Percentiles rank a stretch among this genome's conserved stretches.
phyloP scores from a whole-genome alignment of 2,888 invertebrate genomes.

The Euplagia quadripunctaria region DNA sequence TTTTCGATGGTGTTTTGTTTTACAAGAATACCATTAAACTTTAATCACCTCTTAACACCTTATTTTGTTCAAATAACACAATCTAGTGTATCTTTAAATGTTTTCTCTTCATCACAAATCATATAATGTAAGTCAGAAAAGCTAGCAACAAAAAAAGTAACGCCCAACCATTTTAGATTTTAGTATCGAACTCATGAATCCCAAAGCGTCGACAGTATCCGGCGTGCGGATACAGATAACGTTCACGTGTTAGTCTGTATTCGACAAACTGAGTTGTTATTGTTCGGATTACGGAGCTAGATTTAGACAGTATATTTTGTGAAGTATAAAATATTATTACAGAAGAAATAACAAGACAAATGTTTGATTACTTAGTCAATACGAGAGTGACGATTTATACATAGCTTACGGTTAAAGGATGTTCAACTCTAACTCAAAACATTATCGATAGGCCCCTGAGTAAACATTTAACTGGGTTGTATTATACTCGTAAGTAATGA shows the following conservation, averaged over 20 bases:
- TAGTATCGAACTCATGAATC: constrained; percentile 2
- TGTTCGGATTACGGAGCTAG: background rate
- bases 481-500: too few relatives aligned
- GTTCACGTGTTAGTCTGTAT: background rate
- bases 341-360: too few relatives aligned
- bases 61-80: background rate
- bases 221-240: constrained; percentile 3
- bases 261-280: background rate
- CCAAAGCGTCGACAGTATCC: constrained; percentile 1
- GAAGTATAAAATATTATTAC: too few relatives aligned
- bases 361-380: too few relatives aligned
- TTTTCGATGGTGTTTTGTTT: too few relatives aligned
- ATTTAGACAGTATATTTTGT: background rate
- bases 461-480: too few relatives aligned
- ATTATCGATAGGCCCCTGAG: too few relatives aligned
- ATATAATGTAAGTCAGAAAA: background rate
- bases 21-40: too few relatives aligned
- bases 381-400: too few relatives aligned
- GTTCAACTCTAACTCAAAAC: too few relatives aligned
- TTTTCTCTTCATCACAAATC: background rate
- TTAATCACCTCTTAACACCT: background rate
- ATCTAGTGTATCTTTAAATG: too few relatives aligned
- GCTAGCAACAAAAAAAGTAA: background rate
- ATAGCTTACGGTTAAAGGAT: too few relatives aligned
- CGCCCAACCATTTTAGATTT: constrained; percentile 1